Evolutionary conservation across 1,140 invertebrate genomes (phyloP).

Genomic region (Caenorhabditis tropicalis): DNA sequence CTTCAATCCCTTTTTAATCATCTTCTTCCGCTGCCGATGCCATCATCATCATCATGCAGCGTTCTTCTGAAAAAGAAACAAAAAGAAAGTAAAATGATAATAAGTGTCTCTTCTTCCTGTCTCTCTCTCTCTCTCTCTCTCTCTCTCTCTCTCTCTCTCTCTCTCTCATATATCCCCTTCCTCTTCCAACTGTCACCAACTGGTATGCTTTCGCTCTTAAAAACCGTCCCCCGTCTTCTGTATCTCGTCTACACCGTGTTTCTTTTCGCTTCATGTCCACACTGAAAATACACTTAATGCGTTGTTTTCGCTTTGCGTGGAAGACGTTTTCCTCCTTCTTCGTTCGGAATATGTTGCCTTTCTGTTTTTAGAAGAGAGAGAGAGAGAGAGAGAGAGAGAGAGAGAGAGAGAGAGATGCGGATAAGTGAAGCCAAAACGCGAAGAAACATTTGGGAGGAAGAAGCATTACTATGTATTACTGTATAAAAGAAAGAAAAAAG

Average conservation of each 20-base stretch:
- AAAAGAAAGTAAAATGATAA: constrained; percentile 39
- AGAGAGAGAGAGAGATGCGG: not conserved
- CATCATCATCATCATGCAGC: not conserved
- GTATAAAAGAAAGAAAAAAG: not conserved
- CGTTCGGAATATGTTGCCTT: constrained; percentile 30
- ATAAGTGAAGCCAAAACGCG: constrained; percentile 37
- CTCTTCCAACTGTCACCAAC: not conserved
- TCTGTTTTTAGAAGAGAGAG: not conserved
- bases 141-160: not conserved
- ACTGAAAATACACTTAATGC: constrained; percentile 44
- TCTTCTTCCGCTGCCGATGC: not conserved
- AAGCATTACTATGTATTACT: constrained; percentile 34
- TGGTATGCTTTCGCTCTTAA: constrained; percentile 25
- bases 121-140: not conserved
- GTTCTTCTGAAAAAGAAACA: constrained; percentile 9
- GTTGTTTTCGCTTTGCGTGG: constrained; percentile 40
- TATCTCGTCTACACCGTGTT: not conserved
- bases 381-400: not conserved
- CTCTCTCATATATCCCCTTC: not conserved
- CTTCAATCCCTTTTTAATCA: not conserved
- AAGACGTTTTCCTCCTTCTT: not conserved
- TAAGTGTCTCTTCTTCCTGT: constrained; percentile 5
- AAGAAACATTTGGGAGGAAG: not conserved
- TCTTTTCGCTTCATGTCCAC: constrained; percentile 3
- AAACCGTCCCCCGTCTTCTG: not conserved